These are phyloP conservation scores for Haemorhous mexicanus DNA, from an alignment of 2,113 vertebrate species.

Conservation along the genomic window DNA sequence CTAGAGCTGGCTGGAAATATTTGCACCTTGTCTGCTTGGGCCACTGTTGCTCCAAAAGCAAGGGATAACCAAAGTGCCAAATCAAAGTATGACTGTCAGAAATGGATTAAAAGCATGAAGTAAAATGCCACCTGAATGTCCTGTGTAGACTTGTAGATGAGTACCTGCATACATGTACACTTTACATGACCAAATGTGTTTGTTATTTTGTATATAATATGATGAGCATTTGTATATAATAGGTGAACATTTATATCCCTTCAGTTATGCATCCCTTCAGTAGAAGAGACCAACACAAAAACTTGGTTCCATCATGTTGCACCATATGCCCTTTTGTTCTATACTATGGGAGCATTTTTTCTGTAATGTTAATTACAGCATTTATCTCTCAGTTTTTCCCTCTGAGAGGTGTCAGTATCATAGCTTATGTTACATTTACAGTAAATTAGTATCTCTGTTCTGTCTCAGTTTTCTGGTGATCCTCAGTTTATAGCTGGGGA, in stretches of 20 bases:
- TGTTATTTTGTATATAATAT: neutral
- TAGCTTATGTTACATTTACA: neutral
- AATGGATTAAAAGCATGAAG: neutral
- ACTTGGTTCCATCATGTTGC: neutral
- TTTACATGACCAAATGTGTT: neutral
- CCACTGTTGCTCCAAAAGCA: neutral
- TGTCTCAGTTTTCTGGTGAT: constrained; percentile 7
- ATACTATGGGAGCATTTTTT: neutral
- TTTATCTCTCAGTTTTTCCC: neutral
- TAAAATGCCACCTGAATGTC: neutral
- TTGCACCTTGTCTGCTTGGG: neutral
- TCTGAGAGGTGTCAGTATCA: neutral
- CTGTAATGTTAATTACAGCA: neutral
- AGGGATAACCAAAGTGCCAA: neutral
- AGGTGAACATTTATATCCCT: neutral
- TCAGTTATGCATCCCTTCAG: neutral
- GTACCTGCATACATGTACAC: neutral
- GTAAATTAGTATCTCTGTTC: neutral
- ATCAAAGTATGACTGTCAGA: accelerated
- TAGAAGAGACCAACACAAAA: neutral
- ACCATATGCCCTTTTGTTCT: neutral
- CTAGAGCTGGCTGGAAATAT: neutral
- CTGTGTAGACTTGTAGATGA: accelerated
- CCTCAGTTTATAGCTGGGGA: neutral
- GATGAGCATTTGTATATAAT: neutral